phyloP scores from a whole-genome alignment of 2,797 vertebrate genomes.

The Xenops minutus region DNA sequence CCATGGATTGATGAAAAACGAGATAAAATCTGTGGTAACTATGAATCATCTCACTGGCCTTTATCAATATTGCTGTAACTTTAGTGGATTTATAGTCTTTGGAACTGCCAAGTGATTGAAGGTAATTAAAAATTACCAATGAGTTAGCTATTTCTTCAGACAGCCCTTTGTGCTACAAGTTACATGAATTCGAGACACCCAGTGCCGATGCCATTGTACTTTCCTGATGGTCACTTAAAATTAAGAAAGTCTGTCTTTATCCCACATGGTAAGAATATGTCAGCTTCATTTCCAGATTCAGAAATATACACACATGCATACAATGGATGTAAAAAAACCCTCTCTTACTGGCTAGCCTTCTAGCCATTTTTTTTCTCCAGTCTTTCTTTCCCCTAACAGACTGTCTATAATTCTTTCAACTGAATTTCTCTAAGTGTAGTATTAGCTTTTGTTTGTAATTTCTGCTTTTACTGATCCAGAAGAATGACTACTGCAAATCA shows the following conservation, averaged over 20 bases:
- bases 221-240: not conserved
- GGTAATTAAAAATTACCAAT: not conserved
- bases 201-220: not conserved
- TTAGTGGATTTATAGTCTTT: not conserved
- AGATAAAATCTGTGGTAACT: not conserved
- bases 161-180: not conserved
- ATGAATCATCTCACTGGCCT: not conserved
- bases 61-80: not conserved
- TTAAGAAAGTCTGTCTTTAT: not conserved
- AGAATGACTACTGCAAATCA: not conserved
- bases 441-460: not conserved
- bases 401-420: not conserved
- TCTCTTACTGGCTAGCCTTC: not conserved
- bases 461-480: not conserved
- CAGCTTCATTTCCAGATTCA: not conserved
- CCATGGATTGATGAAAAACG: not conserved
- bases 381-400: not conserved
- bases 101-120: not conserved
- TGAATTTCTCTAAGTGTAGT: not conserved
- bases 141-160: not conserved
- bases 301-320: not conserved
- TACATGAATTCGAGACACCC: not conserved
- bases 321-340: fast-evolving
- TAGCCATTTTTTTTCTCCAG: not conserved
- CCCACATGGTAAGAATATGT: not conserved